These are phyloP conservation scores for Mungos mungo DNA, from an alignment of 2,113 vertebrate species.

Conservation along the genomic window DNA sequence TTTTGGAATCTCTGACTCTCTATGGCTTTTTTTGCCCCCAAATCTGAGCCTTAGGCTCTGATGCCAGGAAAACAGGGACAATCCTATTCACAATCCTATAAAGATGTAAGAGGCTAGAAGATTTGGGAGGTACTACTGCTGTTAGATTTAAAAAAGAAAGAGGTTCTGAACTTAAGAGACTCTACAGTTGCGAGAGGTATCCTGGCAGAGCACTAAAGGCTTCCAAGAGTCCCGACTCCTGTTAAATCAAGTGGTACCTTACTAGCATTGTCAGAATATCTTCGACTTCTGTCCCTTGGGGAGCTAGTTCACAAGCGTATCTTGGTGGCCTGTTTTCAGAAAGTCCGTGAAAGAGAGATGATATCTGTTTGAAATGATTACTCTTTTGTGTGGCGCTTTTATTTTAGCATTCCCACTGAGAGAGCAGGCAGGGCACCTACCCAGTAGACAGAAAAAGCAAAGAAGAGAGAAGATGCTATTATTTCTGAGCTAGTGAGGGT, in stretches of 20 bases:
- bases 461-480: background rate
- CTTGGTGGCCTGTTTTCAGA: background rate
- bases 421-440: background rate
- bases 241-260: background rate
- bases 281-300: background rate
- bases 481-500: background rate
- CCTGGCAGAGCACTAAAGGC: background rate
- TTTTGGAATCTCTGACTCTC: background rate
- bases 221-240: background rate
- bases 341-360: background rate
- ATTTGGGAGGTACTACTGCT: background rate
- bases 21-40: background rate
- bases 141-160: background rate
- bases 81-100: background rate
- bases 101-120: background rate
- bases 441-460: background rate
- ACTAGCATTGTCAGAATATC: background rate
- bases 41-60: background rate
- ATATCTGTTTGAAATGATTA: background rate
- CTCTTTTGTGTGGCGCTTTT: background rate
- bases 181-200: background rate
- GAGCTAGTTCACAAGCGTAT: background rate
- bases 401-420: background rate
- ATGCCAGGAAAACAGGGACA: background rate
- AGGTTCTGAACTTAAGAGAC: background rate